These are phyloP conservation scores for Ricordea florida DNA, from an alignment of 92 coral and sea anemone species.

Conservation along the genomic window DNA sequence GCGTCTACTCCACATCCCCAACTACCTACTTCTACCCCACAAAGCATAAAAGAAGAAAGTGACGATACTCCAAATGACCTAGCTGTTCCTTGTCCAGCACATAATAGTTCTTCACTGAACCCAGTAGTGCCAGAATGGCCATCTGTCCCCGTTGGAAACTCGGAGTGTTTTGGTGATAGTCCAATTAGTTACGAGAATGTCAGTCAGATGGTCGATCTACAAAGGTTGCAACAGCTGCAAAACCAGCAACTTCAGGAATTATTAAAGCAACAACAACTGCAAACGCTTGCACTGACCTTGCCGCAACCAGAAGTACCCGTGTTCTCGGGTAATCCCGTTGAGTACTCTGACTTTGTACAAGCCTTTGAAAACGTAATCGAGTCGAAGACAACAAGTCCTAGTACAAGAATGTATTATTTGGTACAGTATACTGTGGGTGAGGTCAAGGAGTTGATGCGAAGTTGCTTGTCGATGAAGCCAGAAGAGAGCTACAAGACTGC, in stretches of 20 bases:
- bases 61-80: too few species aligned
- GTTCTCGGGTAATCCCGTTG: slow-evolving; percentile 58
- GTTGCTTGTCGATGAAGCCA: slow-evolving; percentile 50
- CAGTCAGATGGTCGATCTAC: slow-evolving; percentile 13
- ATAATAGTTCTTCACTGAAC: too few species aligned
- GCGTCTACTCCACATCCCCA: too few species aligned
- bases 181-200: slow-evolving; percentile 13
- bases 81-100: too few species aligned
- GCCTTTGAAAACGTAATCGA: slow-evolving; percentile 60
- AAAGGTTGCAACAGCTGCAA: slow-evolving; percentile 22
- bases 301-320: slow-evolving; percentile 48
- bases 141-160: too few species aligned
- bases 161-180: too few species aligned
- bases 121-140: too few species aligned
- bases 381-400: slow-evolving; percentile 34
- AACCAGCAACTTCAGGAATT: slow-evolving; percentile 26
- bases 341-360: slow-evolving; percentile 41
- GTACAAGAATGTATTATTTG: slow-evolving; percentile 47
- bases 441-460: slow-evolving; percentile 66
- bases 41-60: too few species aligned
- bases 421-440: slow-evolving; percentile 66
- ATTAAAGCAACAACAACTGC: slow-evolving; percentile 26
- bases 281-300: slow-evolving; percentile 53
- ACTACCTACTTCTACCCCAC: too few species aligned
- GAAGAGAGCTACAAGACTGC: slow-evolving; percentile 62